phyloP scores from a whole-genome alignment of 2,113 vertebrate species.

The Candoia aspera region DNA sequence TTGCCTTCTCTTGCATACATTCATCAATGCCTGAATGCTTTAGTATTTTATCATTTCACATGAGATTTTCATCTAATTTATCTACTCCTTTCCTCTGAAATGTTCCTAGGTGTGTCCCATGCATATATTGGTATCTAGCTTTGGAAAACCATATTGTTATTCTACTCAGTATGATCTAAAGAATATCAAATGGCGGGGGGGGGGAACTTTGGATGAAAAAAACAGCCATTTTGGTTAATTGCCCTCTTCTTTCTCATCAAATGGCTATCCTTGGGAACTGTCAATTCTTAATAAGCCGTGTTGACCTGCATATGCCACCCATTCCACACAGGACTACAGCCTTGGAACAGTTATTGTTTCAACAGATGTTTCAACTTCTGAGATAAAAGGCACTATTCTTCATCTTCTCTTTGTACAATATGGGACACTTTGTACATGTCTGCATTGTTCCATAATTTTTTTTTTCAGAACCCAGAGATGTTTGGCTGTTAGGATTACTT shows the following conservation, averaged over 20 bases:
- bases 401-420: conserved; percentile 26
- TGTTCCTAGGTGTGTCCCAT: not conserved
- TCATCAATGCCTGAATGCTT: not conserved
- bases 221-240: not conserved
- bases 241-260: not conserved
- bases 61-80: not conserved
- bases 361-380: conserved; percentile 8
- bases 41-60: not conserved
- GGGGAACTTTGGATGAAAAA: not conserved
- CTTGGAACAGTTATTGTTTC: not conserved
- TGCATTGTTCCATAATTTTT: conserved; percentile 14
- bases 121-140: not conserved
- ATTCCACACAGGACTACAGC: not conserved
- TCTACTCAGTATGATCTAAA: not conserved
- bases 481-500: conserved; percentile 50
- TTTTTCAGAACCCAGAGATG: conserved; percentile 48
- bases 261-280: not conserved
- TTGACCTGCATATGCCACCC: not conserved
- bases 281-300: too few relatives aligned
- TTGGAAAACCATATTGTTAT: not conserved
- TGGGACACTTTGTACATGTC: conserved; percentile 28
- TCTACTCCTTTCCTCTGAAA: not conserved
- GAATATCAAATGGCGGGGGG: not conserved
- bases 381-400: conserved; percentile 2
- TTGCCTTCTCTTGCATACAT: not conserved